Conservation (phyloP, 2,888 invertebrate species). For the Drosophila peninsularis region DNA sequence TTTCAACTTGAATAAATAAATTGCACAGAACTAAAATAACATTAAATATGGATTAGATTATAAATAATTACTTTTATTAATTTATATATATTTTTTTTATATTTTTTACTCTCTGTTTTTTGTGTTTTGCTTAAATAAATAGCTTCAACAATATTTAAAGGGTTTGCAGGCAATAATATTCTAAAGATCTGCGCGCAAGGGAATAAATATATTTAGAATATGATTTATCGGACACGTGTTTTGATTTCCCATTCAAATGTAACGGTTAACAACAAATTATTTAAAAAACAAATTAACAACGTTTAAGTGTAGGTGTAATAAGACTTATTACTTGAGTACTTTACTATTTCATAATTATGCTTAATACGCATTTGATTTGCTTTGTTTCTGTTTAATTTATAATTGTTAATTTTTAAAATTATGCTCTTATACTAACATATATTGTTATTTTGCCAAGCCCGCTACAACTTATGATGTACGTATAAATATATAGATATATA, state of each 20-base stretch:
- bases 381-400: constrained; percentile 36
- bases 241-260: constrained; percentile 38
- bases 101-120: constrained; percentile 1
- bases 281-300: constrained; percentile 76
- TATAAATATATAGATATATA: constrained; percentile 20
- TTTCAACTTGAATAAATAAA: constrained; percentile 73
- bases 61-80: constrained; percentile 35
- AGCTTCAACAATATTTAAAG: constrained; percentile 43
- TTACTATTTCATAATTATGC: constrained; percentile 54
- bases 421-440: constrained; percentile 34
- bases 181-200: constrained; percentile 20
- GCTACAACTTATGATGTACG: constrained; percentile 61
- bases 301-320: constrained; percentile 64
- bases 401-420: constrained; percentile 21
- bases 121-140: constrained; percentile 23
- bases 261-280: constrained; percentile 64
- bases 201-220: constrained; percentile 50
- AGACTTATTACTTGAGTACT: constrained; percentile 73
- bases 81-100: constrained; percentile 20
- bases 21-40: constrained; percentile 72
- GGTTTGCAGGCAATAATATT: constrained; percentile 28
- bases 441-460: constrained; percentile 75
- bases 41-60: constrained; percentile 54
- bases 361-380: constrained; percentile 29
- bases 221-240: constrained; percentile 37